These are phyloP conservation scores for Plutomurus gul DNA, from an alignment of 1,140 invertebrate species.

Conservation along the genomic window DNA sequence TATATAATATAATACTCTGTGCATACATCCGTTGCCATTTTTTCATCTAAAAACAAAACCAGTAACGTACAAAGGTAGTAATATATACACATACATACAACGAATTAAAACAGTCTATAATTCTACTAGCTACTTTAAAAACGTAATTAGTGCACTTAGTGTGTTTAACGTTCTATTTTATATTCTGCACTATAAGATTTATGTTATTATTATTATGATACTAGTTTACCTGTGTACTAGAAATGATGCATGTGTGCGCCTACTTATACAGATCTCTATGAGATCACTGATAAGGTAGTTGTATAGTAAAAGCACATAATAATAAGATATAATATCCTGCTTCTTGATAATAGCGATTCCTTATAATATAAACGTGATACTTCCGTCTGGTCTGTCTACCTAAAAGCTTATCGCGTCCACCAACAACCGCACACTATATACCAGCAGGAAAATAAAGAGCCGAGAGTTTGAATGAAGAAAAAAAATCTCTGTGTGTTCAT, in stretches of 20 bases:
- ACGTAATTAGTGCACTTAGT: no score
- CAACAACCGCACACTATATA: neutral
- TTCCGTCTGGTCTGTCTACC: neutral
- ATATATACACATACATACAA: no score
- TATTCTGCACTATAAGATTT: neutral
- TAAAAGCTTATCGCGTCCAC: neutral
- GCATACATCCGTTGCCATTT: neutral
- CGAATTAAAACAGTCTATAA: no score
- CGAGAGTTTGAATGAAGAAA: no score
- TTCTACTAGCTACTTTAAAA: no score
- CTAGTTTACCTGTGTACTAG: neutral
- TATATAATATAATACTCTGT: neutral
- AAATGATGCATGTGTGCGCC: neutral
- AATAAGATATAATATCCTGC: neutral
- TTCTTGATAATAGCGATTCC: neutral
- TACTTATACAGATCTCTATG: slow-evolving; percentile 17
- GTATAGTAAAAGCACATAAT: neutral
- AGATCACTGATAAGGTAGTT: neutral
- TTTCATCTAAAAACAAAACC: no score
- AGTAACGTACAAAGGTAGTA: no score
- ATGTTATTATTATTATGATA: neutral
- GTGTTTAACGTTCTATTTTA: neutral
- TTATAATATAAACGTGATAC: neutral
- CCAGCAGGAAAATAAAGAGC: neutral
- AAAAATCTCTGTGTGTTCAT: no score